These are phyloP conservation scores for Blastomussa wellsi DNA, from an alignment of 92 coral and sea anemone species.

Conservation along the genomic window DNA sequence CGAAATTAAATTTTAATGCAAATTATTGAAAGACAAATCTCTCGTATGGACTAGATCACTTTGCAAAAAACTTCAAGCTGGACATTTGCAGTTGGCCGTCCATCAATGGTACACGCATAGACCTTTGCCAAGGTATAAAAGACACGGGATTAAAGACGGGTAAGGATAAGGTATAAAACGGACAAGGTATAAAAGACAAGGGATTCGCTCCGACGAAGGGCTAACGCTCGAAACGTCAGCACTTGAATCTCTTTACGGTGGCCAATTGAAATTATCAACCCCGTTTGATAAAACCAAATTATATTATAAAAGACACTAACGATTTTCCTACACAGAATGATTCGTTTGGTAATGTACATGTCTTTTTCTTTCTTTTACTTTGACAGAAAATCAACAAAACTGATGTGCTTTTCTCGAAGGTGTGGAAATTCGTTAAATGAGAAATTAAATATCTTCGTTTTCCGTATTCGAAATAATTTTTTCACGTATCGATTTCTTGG, in stretches of 20 bases:
- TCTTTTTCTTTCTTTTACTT: neutral
- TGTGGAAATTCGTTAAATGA: neutral
- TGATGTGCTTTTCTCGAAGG: neutral
- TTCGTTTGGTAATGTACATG: neutral
- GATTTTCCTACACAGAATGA: neutral
- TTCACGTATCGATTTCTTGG: neutral
- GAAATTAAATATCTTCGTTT: neutral
- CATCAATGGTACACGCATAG: neutral
- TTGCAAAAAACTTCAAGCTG: neutral
- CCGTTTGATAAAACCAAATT: too few species aligned
- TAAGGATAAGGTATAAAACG: too few species aligned
- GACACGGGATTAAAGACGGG: too few species aligned
- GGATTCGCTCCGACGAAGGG: too few species aligned
- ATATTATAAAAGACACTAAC: neutral
- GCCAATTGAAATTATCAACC: too few species aligned
- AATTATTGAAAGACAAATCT: neutral
- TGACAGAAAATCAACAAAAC: neutral
- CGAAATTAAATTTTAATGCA: neutral
- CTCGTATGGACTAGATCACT: neutral
- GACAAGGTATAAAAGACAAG: too few species aligned
- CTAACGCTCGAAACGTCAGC: too few species aligned
- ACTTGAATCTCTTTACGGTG: too few species aligned
- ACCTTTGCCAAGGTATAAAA: neutral
- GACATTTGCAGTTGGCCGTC: neutral
- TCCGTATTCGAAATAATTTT: neutral